A percentile compares a stretch with the other conserved stretches of the same genome.
Conservation (phyloP, 2,797 vertebrate genomes). For the Enteromius anoplus region DNA sequence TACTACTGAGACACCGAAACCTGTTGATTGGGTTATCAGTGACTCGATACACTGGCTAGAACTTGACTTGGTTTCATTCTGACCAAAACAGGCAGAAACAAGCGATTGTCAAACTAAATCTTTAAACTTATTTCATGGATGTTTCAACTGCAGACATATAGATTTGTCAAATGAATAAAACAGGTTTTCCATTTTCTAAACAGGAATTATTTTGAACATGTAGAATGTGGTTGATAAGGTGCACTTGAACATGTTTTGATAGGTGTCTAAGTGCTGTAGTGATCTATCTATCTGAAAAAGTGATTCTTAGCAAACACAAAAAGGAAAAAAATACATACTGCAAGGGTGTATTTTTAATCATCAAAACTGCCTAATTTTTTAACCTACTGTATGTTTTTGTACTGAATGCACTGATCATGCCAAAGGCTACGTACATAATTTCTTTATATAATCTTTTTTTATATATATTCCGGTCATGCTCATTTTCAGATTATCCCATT, state of each 20-base stretch:
- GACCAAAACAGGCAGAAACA: not conserved
- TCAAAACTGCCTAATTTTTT: not conserved
- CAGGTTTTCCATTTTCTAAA: not conserved
- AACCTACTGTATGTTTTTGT: not conserved
- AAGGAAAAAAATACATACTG: not conserved
- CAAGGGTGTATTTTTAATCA: not conserved
- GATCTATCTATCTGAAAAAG: too few relatives aligned
- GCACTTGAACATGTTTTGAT: too few relatives aligned
- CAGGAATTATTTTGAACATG: not conserved
- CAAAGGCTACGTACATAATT: not conserved
- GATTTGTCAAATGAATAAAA: not conserved
- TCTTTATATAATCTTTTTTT: conserved; percentile 20
- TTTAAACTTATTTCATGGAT: not conserved
- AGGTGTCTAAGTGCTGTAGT: too few relatives aligned
- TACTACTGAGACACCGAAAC: not conserved
- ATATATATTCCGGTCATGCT: not conserved
- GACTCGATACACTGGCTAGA: not conserved
- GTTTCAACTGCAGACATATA: not conserved
- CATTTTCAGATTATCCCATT: conserved; percentile 15
- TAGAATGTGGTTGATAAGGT: not conserved
- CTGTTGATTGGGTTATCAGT: not conserved
- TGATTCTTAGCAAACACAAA: not conserved
- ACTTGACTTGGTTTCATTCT: not conserved
- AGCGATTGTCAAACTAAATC: not conserved
- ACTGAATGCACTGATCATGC: not conserved